Evolutionary conservation across 1,140 invertebrate genomes (phyloP), one percentile per base, ranked within the genome.

Genomic region (Zaprionus camerounensis): DNA sequence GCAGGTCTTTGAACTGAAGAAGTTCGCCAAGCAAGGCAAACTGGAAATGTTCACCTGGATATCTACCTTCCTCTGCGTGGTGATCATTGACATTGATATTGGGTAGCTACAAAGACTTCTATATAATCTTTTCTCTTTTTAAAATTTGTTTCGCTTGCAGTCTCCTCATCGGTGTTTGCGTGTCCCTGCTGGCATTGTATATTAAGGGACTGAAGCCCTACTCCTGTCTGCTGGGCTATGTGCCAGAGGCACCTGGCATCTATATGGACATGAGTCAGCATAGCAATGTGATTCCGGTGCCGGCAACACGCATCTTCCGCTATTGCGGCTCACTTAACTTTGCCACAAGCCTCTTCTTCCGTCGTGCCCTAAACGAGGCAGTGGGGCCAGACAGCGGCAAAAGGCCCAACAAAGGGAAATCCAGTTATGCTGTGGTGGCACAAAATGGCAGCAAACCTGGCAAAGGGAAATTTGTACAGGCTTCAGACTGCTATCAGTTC

Each of bases 31-130:
- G 82, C 93, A 97, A 22, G 98, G 97, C 36, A 95, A 95, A 81
- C 93, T 96, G 73, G 98, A 99, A 88, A 97, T 96, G n/a, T 91
- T 96, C 22, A 96, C 98, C 36, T 99, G 98, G 97, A 91, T 97
- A 5, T 93, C 96, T 0, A 97, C 97, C 0, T 99, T 98, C 91
- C 44, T 96, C 0, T 94, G 95, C 1, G 97, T 97, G 0, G 93
- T 98, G 9, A 81, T 98, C 7, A 93, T 99, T 4, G 97, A 98
- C 88, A 97, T 99, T 71, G 97, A 98, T 82, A 94, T 95, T 64
- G 95, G 95, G 91, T 92, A 66, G n/a, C 1, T 11, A 51, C 6
- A 0, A 34, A 24, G 4, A 13, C 7, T 22, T 24, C 24, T 26
- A 31, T 1, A n/a, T 15, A n/a, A 1, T 7, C 1, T 31, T 17